phyloP scores from a whole-genome alignment of 2,797 vertebrate genomes.

The Vipera latastei region DNA sequence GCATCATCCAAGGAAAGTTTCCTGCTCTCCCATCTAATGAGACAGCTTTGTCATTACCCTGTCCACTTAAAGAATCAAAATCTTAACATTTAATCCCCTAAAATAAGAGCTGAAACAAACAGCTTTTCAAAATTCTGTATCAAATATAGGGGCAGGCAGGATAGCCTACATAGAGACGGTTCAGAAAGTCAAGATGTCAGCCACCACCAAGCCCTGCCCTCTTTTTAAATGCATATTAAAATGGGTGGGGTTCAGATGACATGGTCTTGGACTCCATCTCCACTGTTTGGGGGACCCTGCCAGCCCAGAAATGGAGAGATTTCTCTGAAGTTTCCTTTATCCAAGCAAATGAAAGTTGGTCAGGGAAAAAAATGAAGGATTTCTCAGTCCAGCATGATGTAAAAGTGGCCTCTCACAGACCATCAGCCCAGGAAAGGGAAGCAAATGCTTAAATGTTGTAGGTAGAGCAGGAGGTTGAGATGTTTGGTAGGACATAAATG shows the following conservation, averaged over 20 bases:
- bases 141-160: background rate
- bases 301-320: background rate
- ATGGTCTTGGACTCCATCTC: background rate
- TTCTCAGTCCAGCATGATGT: background rate
- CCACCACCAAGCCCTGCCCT: background rate
- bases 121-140: background rate
- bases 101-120: background rate
- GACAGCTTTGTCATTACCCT: background rate
- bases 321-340: background rate
- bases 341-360: background rate
- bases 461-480: background rate
- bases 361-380: background rate
- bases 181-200: background rate
- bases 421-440: background rate
- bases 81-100: background rate
- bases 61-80: background rate
- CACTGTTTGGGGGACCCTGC: background rate
- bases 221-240: background rate
- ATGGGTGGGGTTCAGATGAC: background rate
- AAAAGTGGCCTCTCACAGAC: background rate
- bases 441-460: no score
- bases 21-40: background rate
- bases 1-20: background rate
- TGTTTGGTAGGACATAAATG: background rate
- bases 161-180: background rate